phyloP scores from a whole-genome alignment of 2,113 vertebrate species.

The Xyrauchen texanus region DNA sequence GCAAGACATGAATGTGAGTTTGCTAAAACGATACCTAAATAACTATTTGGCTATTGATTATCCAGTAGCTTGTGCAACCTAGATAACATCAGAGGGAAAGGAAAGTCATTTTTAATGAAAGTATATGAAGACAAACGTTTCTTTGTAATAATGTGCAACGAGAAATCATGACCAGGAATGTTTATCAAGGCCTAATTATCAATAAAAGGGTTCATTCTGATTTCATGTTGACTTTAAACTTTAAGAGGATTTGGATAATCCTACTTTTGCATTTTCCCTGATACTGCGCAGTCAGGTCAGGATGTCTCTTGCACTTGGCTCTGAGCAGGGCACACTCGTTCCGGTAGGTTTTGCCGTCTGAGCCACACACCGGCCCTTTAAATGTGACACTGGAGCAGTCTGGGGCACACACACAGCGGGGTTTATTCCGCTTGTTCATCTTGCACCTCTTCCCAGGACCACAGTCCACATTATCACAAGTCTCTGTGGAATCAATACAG shows the following conservation, averaged over 20 bases:
- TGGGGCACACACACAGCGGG: conserved; percentile 86
- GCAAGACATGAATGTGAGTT: too few species aligned
- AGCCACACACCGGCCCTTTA: conserved; percentile 84
- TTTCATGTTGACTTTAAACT: too few species aligned
- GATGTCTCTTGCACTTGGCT: conserved; percentile 85
- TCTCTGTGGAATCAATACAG: conserved; percentile 70
- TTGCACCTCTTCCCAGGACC: conserved; percentile 86
- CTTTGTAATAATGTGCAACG: too few species aligned
- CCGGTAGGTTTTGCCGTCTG: conserved; percentile 87
- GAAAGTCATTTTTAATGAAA: too few species aligned
- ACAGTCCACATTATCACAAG: conserved; percentile 88
- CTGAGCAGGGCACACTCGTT: conserved; percentile 86
- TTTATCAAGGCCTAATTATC: too few species aligned
- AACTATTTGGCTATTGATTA: too few species aligned
- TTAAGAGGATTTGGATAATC: conserved; percentile 34
- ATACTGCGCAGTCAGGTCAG: conserved; percentile 86
- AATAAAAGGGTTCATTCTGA: too few species aligned
- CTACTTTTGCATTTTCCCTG: conserved; percentile 90
- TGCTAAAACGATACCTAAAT: too few species aligned
- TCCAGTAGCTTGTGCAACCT: too few species aligned
- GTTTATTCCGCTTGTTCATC: conserved; percentile 90
- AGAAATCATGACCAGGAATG: neutral
- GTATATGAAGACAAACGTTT: too few species aligned
- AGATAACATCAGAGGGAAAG: too few species aligned
- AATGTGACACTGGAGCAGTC: conserved; percentile 88